phyloP scores from a whole-genome alignment of 2,113 vertebrate genomes.

The Silurus glanis region DNA sequence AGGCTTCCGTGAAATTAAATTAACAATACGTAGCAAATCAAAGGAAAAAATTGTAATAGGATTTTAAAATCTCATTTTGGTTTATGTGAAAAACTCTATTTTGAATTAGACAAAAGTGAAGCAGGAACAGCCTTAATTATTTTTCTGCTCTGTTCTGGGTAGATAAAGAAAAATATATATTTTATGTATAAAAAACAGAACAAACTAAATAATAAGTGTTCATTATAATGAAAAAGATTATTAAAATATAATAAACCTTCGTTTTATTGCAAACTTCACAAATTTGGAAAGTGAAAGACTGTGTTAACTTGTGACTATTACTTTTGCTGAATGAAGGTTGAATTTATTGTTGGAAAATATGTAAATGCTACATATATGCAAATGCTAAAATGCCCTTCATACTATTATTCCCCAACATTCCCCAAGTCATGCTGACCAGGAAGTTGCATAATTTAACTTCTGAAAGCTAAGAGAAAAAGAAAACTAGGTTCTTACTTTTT shows the following conservation, averaged over 20 bases:
- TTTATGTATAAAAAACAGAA: background rate
- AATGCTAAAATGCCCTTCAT: background rate
- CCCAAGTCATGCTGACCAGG: background rate
- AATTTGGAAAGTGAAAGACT: too few species aligned
- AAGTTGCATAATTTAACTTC: background rate
- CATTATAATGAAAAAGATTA: background rate
- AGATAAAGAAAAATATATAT: background rate
- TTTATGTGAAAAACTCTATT: background rate
- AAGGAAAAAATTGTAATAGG: background rate
- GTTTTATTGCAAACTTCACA: background rate
- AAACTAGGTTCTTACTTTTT: background rate
- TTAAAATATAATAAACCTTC: background rate
- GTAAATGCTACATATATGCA: background rate
- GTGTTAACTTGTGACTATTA: too few species aligned
- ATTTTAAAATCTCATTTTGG: background rate
- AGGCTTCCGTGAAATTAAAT: background rate
- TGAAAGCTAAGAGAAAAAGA: background rate
- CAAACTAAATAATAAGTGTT: background rate
- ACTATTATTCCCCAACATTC: background rate
- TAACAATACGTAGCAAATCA: background rate
- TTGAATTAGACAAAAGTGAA: background rate
- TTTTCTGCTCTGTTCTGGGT: background rate
- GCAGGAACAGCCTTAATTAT: background rate
- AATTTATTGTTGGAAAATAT: too few species aligned
- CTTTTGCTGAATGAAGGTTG: too few species aligned